These are phyloP conservation scores for Esox masquinongy DNA, from an alignment of 2,797 vertebrate species.

Conservation along the genomic window DNA sequence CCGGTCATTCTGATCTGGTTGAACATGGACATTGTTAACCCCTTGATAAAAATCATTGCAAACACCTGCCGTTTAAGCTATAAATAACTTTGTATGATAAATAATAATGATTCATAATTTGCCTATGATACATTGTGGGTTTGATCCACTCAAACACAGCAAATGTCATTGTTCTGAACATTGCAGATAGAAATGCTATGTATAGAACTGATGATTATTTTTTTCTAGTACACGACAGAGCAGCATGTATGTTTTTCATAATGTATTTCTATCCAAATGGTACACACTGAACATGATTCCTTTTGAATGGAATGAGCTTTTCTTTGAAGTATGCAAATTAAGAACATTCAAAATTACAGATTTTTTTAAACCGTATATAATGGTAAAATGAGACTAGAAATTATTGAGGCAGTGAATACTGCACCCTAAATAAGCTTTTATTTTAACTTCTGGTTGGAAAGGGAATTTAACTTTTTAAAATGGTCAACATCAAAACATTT, in stretches of 20 bases:
- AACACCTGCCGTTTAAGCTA: no score
- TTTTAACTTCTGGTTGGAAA: slow-evolving; percentile 41
- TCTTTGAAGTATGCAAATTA: background rate
- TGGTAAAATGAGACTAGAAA: slow-evolving; percentile 12
- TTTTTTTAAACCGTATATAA: slow-evolving; percentile 19
- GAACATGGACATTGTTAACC: no score
- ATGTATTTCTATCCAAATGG: background rate
- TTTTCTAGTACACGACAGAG: background rate
- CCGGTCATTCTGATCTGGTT: no score
- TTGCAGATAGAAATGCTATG: background rate
- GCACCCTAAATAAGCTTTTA: slow-evolving; percentile 39
- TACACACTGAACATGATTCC: background rate
- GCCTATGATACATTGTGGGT: no score
- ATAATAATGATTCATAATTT: no score
- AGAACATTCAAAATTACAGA: background rate
- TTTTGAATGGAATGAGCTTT: background rate
- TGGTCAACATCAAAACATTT: slow-evolving; percentile 17
- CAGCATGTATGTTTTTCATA: background rate
- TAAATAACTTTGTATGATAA: no score
- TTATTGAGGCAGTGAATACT: background rate
- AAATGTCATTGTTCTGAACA: background rate
- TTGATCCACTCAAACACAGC: no score
- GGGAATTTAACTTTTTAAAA: slow-evolving; percentile 33
- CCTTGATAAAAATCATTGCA: no score
- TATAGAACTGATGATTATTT: background rate